Base-by-base conservation (phyloP, 2,797 vertebrate species). In the Sitta carolinensis region DNA sequence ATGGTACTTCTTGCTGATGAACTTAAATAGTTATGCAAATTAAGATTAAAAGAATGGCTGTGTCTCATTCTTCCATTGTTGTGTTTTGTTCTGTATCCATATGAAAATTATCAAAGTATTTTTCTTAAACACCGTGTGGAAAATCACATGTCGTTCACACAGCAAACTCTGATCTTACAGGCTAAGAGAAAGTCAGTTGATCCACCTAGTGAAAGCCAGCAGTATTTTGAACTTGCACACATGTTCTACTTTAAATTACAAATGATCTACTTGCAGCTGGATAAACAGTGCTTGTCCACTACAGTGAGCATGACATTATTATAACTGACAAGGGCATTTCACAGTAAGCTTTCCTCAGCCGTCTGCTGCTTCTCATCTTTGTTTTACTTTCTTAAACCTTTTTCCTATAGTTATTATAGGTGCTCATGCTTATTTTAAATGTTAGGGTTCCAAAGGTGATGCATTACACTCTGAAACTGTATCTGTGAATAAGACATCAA, bases 41-140 rank as follows among this genome's bases (percentile, higher is more conserved):
- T 92, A 64, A 70, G 76, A 86, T 88, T 84, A 64, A 68, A 93
- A 96, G 87, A 58, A 20, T 61, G 77, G 29, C 87, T 95, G 64
- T 97, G 95, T 97, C 95, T 91, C 3, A 19, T 97, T 95, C 77
- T 91, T 96, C 91, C 97, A 96, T 98, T 89, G 90, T 96, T 97
- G 76, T 97, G 96, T 97, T 97, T 93, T 97, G 83, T 90, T 92
- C 63, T 74, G 86, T 95, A 96, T 96, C 93, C 97, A 95, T 95
- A 89, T 66, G 64, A 80, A 94, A 84, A 75, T 30, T 91, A 94
- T 79, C 64, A 0, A 88, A 90, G 30, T 69, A 79, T 87, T 91
- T 79, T 78, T 61, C 78, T 89, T 94, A 58, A 87, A 93, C 38
- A 52, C 34, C 79, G 20, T 74, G 50, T 59, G 78, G 84, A 70